Evolutionary conservation across 2,888 invertebrate genomes (phyloP), one percentile per base, ranked within the genome.

Genomic region (Troides oblongomaculatus): DNA sequence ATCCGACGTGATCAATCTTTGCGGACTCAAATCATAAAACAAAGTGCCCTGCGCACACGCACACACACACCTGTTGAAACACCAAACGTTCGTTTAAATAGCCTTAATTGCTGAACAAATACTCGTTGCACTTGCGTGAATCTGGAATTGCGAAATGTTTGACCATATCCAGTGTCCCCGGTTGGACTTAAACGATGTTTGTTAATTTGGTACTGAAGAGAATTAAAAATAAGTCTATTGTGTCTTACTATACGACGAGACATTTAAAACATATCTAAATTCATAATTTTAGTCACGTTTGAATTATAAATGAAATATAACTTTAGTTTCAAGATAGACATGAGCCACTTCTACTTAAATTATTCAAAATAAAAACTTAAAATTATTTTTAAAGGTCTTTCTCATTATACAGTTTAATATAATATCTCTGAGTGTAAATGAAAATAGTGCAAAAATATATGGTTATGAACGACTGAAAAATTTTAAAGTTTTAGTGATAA

Each of bases 91-190:
- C 79, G 85, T 90, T 85, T 89, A 79, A 74, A 74, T 87, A 88
- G 81, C 90, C 90, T 87, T 90, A 90, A 90, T 90, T 89, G 85
- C 80, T 74, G 74, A 76, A 80, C 86, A 90, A 90, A 90, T 79
- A 89, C 77, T 79, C 74, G 76, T 74, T 75, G 70, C 68, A 61
- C 66, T 59, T 60, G 74, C 72, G 72, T 78, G 76, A 77, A 74
- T 74, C 73, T 65, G 72, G 79, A 81, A 83, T 90, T 90, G 86
- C 87, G 81, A 89, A 87, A 87, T 89, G 81, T 88, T 89, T 87
- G 81, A 78, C 21, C 68, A 75, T 78, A 74, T 75, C 75, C 74
- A 74, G 72, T 71, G 57, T 61, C 67, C 61, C 23, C 53, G 56
- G 50, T 56, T 46, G 53, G 39, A 62, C 46, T 62, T 67, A 25